phyloP scores from a whole-genome alignment of 2,888 invertebrate genomes.

The Sthenelais limicola region DNA sequence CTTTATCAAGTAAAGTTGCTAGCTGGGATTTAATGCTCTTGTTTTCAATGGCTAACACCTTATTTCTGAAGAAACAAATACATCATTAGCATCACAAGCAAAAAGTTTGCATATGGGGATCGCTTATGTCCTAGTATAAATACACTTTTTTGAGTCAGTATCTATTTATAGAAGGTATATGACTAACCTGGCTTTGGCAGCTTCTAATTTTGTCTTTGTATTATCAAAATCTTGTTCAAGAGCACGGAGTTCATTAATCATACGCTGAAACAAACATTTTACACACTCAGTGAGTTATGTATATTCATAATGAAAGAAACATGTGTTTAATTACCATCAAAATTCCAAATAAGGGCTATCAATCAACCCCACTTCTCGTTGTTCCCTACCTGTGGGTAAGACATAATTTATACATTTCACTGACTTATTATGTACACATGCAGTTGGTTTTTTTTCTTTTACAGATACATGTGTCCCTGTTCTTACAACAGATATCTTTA shows the following conservation, averaged over 20 bases:
- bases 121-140: too few relatives aligned
- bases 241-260: conserved; percentile 62
- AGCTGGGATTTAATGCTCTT: conserved; percentile 68
- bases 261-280: conserved; percentile 57
- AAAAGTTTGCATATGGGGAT: neutral
- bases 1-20: conserved; percentile 68
- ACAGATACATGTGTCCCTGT: too few relatives aligned
- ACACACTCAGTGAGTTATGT: neutral
- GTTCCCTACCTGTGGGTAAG: too few relatives aligned
- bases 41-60: conserved; percentile 68
- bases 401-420: too few relatives aligned
- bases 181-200: conserved; percentile 67
- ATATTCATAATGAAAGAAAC: too few relatives aligned
- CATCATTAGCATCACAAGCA: neutral
- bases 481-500: too few relatives aligned
- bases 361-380: too few relatives aligned
- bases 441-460: too few relatives aligned
- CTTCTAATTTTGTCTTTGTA: conserved; percentile 68
- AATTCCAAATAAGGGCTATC: too few relatives aligned
- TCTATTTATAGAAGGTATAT: neutral
- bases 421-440: too few relatives aligned
- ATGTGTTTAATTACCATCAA: too few relatives aligned
- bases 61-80: conserved; percentile 59
- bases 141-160: too few relatives aligned
- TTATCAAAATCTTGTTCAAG: conserved; percentile 64